A percentile compares a stretch with the other conserved stretches of the same genome.
phyloP scores from a whole-genome alignment of 2,797 vertebrate genomes.

The Sciaenops ocellatus region DNA sequence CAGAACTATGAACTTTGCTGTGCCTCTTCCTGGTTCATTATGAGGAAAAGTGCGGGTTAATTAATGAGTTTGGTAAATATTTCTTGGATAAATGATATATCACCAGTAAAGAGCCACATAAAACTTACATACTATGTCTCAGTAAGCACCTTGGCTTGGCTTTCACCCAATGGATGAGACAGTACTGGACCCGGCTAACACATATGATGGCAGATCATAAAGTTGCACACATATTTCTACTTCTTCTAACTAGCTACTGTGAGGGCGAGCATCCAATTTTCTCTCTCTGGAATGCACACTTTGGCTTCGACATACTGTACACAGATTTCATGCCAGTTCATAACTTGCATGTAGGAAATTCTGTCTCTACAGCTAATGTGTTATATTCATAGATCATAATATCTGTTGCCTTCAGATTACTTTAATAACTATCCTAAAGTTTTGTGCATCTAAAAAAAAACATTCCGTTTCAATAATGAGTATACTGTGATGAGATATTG shows the following conservation, averaged over 20 bases:
- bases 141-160: no score
- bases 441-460: background rate
- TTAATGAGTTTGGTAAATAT: no score
- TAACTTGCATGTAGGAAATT: background rate
- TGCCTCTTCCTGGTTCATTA: no score
- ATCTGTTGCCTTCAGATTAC: background rate
- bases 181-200: no score
- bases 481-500: constrained; percentile 2
- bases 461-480: background rate
- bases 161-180: no score
- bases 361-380: background rate
- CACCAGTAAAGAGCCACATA: no score
- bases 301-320: background rate
- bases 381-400: background rate
- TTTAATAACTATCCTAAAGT: background rate
- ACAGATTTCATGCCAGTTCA: background rate
- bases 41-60: no score
- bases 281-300: no score
- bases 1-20: no score
- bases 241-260: background rate
- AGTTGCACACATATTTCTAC: background rate
- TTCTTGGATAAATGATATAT: no score
- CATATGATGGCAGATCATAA: background rate
- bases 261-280: no score
- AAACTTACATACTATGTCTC: no score